Base-by-base conservation (phyloP, 2,888 invertebrate species). In the Odontocolon sp. region DNA sequence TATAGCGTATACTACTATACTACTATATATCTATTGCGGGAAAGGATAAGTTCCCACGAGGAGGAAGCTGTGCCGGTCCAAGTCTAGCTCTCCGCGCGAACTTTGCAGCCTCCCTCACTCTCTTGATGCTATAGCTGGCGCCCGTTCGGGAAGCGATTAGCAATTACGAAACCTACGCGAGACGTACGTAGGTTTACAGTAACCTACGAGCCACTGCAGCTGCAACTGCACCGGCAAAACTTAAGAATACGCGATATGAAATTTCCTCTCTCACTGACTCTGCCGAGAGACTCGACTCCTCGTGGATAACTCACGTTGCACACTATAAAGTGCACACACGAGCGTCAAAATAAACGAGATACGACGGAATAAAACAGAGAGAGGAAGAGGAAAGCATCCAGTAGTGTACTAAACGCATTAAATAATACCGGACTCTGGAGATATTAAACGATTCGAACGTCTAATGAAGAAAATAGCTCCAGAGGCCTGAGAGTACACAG, bases 1-100 rank as follows among this genome's bases (percentile, higher is more conserved):
- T 33, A 33, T 16, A 21, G 4, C 4, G 52, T 26, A 21, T 11
- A 23, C 4, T 63, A 45, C 23, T 67, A 33, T 23, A 47, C 16
- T 57, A 38, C 31, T 64, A 42, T 64, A 38, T 63, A 68, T 68
- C 38, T 63, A 69, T 70, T 67, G 75, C 76, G 79, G 77, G 57
- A 78, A 82, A 84, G 79, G 74, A 80, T 81, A 70, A 73, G 81
- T 86, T 86, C 85, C 83, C 85, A 86, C 85, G 85, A 83, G 77
- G 69, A 76, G 57, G 67, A 75, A 71, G 79, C 63, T 61, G 61
- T 16, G 16, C 45, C 9, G 21, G 33, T 54, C 5, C 28, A 21
- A n/a, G 28, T 31, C 6, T 6, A 59, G 56, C 59, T 26, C 54
- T 28, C n/a, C n/a, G 68, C 18, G 50, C 28, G 18, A 50, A 8